Conservation (phyloP, 1,140 invertebrate species). For the Bilobella aurantiaca region DNA sequence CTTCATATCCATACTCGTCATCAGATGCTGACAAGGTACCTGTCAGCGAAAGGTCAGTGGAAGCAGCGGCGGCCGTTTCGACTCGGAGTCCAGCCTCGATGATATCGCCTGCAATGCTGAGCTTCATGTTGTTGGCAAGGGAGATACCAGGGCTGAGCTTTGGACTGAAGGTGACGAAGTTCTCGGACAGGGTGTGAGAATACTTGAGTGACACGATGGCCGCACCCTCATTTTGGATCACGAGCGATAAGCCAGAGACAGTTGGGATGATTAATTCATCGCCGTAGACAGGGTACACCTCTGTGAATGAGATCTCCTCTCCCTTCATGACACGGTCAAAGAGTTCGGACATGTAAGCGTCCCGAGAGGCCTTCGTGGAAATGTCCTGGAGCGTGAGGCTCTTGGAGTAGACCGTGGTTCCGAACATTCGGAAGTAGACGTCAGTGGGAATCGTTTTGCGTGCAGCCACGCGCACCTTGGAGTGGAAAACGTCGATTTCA, state of each 20-base stretch:
- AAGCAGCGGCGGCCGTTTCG: slow-evolving; percentile 46
- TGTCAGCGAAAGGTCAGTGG: neutral
- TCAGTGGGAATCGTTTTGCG: slow-evolving; percentile 14
- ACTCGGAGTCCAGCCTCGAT: slow-evolving; percentile 64
- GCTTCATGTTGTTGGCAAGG: slow-evolving; percentile 53
- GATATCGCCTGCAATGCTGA: slow-evolving; percentile 61
- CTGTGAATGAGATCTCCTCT: slow-evolving; percentile 38
- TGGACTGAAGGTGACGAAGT: slow-evolving; percentile 57
- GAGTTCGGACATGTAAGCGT: slow-evolving; percentile 35
- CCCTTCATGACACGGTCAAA: neutral
- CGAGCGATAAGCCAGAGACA: slow-evolving; percentile 60
- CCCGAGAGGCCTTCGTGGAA: slow-evolving; percentile 31
- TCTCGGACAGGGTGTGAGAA: slow-evolving; percentile 52
- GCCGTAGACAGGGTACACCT: slow-evolving; percentile 58
- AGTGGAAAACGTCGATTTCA: neutral
- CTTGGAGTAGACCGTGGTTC: slow-evolving; percentile 16
- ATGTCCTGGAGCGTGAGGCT: slow-evolving; percentile 35
- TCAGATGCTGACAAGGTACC: slow-evolving; percentile 46
- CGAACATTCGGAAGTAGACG: slow-evolving; percentile 31
- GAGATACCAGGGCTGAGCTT: slow-evolving; percentile 2
- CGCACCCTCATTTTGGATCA: slow-evolving; percentile 58
- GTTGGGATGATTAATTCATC: slow-evolving; percentile 66
- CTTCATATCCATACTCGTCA: slow-evolving; percentile 54
- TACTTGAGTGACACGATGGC: slow-evolving; percentile 55
- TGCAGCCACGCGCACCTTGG: neutral